phyloP scores from a whole-genome alignment of 2,797 vertebrate genomes.

The Spinibarbus caldwelli region DNA sequence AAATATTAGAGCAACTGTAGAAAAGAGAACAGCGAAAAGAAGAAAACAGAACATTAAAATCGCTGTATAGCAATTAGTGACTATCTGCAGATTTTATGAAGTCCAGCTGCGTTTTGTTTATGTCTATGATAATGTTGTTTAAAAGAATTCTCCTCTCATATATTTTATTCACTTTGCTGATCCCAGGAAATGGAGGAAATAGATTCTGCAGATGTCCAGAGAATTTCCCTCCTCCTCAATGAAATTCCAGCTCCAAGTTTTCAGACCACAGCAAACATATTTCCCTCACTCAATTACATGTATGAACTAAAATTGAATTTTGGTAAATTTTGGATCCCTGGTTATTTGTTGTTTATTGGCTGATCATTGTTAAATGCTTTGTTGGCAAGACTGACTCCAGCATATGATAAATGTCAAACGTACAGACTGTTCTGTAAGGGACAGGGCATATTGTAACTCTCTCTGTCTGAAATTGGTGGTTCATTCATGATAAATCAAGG shows the following conservation, averaged over 20 bases:
- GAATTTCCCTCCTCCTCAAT: constrained; percentile 28
- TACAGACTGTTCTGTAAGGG: not conserved
- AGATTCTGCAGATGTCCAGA: constrained; percentile 70
- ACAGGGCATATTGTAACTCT: not conserved
- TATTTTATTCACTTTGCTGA: constrained; percentile 55
- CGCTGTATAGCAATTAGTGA: not conserved
- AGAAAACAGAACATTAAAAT: not conserved
- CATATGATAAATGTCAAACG: not conserved
- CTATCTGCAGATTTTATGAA: constrained; percentile 6
- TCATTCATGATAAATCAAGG: constrained; percentile 12
- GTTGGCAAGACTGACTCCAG: not conserved
- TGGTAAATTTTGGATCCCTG: not conserved
- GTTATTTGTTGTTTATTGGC: not conserved
- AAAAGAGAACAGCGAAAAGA: not conserved
- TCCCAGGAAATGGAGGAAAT: constrained; percentile 69
- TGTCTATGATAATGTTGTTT: constrained; percentile 64
- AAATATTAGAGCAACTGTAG: not conserved
- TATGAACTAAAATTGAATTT: not conserved
- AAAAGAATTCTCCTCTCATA: constrained; percentile 44
- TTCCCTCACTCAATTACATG: constrained; percentile 2
- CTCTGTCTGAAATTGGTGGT: not conserved
- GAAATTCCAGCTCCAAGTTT: constrained; percentile 3
- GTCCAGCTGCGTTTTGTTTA: not conserved
- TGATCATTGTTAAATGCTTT: not conserved
- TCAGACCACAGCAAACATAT: not conserved